phyloP scores from a whole-genome alignment of 2,113 vertebrate genomes.

The Pterophyllum scalare region DNA sequence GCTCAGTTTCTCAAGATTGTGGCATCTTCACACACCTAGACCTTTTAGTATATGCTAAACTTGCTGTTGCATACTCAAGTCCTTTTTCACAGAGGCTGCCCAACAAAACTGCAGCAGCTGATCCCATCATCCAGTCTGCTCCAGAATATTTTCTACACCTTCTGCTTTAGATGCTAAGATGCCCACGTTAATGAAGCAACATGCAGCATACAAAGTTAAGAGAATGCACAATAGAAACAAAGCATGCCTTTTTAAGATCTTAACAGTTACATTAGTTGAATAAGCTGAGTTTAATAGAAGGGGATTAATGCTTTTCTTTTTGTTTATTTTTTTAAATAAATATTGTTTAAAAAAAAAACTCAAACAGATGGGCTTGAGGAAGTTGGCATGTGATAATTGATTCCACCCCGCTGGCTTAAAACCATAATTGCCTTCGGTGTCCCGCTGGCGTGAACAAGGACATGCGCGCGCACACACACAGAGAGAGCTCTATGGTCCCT shows the following conservation, averaged over 20 bases:
- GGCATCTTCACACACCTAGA: not conserved
- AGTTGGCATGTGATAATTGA: conserved; percentile 61
- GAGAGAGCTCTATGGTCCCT: conserved; percentile 13
- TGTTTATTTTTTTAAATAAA: not conserved
- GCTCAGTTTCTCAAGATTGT: not conserved
- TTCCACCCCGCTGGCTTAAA: conserved; percentile 63
- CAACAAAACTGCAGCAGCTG: not conserved
- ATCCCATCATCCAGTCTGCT: not conserved
- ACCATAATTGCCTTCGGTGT: conserved; percentile 69
- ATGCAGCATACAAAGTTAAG: not conserved
- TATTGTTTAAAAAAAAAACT: not conserved
- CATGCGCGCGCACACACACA: not conserved
- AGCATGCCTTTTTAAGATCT: not conserved
- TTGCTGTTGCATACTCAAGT: not conserved
- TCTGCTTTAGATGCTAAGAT: not conserved
- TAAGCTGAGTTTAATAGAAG: not conserved
- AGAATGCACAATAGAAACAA: not conserved
- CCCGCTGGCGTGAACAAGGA: conserved; percentile 35
- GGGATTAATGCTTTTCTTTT: not conserved
- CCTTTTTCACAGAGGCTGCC: not conserved
- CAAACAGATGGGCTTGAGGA: conserved; percentile 31
- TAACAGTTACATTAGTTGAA: conserved; percentile 8
- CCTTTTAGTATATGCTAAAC: not conserved
- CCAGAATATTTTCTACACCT: not conserved
- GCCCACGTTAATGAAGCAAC: not conserved